Conservation (phyloP, 1,140 invertebrate genomes). For the Drosophila insularis region DNA sequence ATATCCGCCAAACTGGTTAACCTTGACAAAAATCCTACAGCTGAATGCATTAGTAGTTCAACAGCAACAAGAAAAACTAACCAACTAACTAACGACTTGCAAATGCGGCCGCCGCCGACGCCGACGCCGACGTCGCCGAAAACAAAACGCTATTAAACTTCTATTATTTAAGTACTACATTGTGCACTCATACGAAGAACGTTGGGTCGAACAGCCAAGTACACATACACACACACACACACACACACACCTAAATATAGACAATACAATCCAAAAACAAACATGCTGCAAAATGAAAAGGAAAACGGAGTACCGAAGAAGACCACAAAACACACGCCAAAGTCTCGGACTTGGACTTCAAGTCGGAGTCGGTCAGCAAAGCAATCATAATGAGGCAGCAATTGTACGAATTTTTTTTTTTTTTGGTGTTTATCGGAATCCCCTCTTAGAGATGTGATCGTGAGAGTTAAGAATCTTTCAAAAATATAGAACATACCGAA, state of each 20-base stretch:
- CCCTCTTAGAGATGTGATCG: constrained; percentile 1
- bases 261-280: constrained; percentile 39
- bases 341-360: constrained; percentile 12
- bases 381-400: constrained; percentile 45
- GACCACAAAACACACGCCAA: constrained; percentile 10
- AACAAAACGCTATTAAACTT: constrained; percentile 81
- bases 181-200: constrained; percentile 70
- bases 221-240: not conserved
- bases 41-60: constrained; percentile 82
- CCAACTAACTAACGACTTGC: constrained; percentile 61
- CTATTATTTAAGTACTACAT: constrained; percentile 81
- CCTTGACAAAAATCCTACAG: constrained; percentile 82
- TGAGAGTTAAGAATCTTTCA: constrained; percentile 7
- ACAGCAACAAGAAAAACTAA: constrained; percentile 36
- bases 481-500: too few species aligned
- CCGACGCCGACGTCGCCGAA: constrained; percentile 38
- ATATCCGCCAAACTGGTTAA: constrained; percentile 78
- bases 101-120: constrained; percentile 43
- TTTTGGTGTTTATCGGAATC: constrained; percentile 1
- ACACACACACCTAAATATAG: not conserved
- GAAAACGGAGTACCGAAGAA: constrained; percentile 30
- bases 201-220: not conserved
- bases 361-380: constrained; percentile 46
- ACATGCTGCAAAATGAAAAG: constrained; percentile 52
- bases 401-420: constrained; percentile 16